These are phyloP conservation scores for Parazoanthus swiftii DNA, from an alignment of 92 coral and sea anemone genomes.

Conservation along the genomic window DNA sequence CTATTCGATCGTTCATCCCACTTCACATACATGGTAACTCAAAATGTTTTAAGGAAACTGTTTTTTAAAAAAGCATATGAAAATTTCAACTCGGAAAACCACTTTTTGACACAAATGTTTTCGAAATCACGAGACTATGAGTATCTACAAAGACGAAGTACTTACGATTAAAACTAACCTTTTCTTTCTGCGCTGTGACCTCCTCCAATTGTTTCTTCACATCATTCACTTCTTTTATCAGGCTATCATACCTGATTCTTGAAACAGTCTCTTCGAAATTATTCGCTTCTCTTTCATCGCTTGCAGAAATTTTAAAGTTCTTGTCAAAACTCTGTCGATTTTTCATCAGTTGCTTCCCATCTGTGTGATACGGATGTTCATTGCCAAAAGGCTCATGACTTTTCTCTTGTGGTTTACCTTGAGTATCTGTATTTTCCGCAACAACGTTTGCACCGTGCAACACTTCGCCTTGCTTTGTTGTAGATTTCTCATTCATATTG, in stretches of 20 bases:
- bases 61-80: no score
- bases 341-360: neutral
- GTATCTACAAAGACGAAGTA: neutral
- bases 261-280: constrained; percentile 46
- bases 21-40: no score
- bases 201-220: constrained; percentile 53
- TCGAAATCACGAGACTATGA: no score
- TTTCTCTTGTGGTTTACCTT: constrained; percentile 17
- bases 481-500: constrained; percentile 33
- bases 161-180: constrained; percentile 49
- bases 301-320: neutral
- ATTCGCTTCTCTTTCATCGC: constrained; percentile 17
- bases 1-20: no score
- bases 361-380: neutral
- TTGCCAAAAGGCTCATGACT: constrained; percentile 3
- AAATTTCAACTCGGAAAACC: no score
- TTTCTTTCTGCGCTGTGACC: constrained; percentile 59
- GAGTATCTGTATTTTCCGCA: constrained; percentile 3
- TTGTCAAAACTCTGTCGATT: constrained; percentile 18
- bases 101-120: no score
- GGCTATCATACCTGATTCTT: constrained; percentile 48
- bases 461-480: constrained; percentile 17
- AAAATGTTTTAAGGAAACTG: no score
- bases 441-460: neutral
- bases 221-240: constrained; percentile 55